phyloP scores from a whole-genome alignment of 2,888 invertebrate species.

The Eupithecia centaureata region DNA sequence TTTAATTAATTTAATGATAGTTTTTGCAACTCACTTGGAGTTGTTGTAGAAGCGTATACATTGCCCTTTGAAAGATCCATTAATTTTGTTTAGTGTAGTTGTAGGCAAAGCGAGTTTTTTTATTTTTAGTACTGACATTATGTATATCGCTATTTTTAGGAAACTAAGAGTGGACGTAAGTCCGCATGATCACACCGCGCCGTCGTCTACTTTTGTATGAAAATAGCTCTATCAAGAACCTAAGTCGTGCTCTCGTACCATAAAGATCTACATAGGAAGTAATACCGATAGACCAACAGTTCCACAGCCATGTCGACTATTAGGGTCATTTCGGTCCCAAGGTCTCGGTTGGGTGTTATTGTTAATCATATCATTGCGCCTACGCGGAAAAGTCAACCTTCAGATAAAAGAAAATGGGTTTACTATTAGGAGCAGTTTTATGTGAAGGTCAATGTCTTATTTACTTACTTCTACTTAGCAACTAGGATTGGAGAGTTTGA shows the following conservation, averaged over 20 bases:
- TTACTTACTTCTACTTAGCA: background rate
- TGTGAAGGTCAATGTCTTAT: constrained; percentile 14
- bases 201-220: constrained; percentile 3
- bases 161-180: no score
- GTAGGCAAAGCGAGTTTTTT: no score
- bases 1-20: no score
- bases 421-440: background rate
- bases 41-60: no score
- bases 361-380: constrained; percentile 34
- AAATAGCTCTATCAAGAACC: no score
- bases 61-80: no score
- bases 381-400: constrained; percentile 19
- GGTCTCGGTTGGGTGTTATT: constrained; percentile 32
- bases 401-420: constrained; percentile 16
- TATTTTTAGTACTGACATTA: no score
- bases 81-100: no score
- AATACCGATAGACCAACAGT: constrained; percentile 55
- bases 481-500: background rate
- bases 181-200: no score
- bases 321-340: constrained; percentile 29
- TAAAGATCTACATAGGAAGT: constrained; percentile 45
- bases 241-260: constrained; percentile 36
- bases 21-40: no score
- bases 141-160: no score
- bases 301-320: constrained; percentile 38